These are phyloP conservation scores for Rhopalosiphum padi DNA, from an alignment of 1,140 invertebrate species.

Conservation along the genomic window DNA sequence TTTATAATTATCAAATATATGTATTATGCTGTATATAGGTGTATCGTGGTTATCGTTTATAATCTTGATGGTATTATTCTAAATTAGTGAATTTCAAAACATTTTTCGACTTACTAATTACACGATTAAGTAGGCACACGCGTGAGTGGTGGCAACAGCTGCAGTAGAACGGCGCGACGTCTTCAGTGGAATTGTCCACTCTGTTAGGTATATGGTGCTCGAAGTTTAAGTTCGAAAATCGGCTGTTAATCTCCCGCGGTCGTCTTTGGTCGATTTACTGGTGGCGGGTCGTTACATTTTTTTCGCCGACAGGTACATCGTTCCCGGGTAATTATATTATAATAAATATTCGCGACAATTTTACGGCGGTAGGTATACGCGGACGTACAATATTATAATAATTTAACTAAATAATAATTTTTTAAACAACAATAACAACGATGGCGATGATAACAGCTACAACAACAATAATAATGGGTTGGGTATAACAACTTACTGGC, in stretches of 20 bases:
- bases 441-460: not conserved
- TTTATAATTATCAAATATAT: not conserved
- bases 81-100: not conserved
- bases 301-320: too few relatives aligned
- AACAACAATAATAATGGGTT: not conserved
- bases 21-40: too few relatives aligned
- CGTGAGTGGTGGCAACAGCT: not conserved
- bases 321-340: not conserved
- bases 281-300: not conserved
- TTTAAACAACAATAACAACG: not conserved
- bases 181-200: not conserved
- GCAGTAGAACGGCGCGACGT: too few relatives aligned
- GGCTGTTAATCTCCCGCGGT: not conserved
- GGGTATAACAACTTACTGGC: not conserved
- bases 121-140: not conserved
- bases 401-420: not conserved
- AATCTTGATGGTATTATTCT: not conserved
- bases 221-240: not conserved
- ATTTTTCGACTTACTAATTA: not conserved
- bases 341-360: not conserved
- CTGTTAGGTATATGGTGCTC: not conserved
- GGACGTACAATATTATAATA: not conserved
- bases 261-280: not conserved
- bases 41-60: not conserved
- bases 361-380: too few relatives aligned